These are phyloP conservation scores for Gouania willdenowi DNA, from an alignment of 2,797 vertebrate genomes.

Conservation along the genomic window DNA sequence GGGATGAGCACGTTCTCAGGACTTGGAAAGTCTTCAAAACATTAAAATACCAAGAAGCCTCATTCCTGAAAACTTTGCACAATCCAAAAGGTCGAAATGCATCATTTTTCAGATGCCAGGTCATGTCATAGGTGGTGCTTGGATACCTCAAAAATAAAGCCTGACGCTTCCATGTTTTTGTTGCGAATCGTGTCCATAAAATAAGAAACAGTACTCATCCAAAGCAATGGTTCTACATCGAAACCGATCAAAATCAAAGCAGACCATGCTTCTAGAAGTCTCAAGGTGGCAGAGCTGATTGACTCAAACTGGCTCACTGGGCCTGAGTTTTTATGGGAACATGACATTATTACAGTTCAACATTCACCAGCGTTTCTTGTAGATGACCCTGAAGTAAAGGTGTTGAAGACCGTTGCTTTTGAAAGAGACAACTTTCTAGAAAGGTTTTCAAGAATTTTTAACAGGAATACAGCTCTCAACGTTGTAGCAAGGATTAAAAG, in stretches of 20 bases:
- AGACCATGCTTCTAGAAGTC: conserved; percentile 7
- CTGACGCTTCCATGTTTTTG: background rate
- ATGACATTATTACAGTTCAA: background rate
- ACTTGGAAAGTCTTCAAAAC: conserved; percentile 5
- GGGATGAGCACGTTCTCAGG: conserved; percentile 19
- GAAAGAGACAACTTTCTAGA: background rate
- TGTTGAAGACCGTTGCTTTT: background rate
- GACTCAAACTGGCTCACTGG: conserved; percentile 11
- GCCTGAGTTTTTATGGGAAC: conserved; percentile 24
- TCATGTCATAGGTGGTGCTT: background rate
- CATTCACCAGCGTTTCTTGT: background rate
- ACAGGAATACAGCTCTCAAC: conserved; percentile 4
- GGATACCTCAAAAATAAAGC: conserved; percentile 2
- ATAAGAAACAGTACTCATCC: background rate
- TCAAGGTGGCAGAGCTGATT: background rate
- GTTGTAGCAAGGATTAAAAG: background rate
- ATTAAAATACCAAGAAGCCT: conserved; percentile 13
- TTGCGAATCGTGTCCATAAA: conserved; percentile 1
- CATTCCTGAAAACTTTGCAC: background rate
- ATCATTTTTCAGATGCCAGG: conserved; percentile 5
- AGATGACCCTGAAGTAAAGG: conserved; percentile 21
- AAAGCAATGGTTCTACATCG: conserved; percentile 4
- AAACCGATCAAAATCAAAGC: background rate
- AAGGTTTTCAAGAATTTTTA: conserved; percentile 1
- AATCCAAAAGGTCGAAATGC: background rate